Conservation (phyloP, 2,888 invertebrate species). For the Platynereis dumerilii region DNA sequence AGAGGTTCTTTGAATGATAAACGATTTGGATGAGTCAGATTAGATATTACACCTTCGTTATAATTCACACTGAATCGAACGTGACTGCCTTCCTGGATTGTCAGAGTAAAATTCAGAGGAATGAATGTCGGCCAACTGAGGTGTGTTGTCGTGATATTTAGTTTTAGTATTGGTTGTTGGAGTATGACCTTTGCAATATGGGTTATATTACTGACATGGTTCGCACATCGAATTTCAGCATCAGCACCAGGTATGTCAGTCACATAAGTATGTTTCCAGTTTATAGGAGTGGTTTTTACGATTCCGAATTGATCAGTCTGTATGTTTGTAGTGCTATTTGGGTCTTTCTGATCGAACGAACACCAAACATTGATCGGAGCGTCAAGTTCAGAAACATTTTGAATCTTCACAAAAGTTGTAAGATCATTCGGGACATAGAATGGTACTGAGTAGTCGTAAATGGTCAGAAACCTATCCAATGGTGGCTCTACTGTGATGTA, state of each 20-base stretch:
- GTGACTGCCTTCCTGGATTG: conserved; percentile 1
- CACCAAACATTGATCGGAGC: conserved; percentile 1
- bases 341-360: neutral
- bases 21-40: neutral
- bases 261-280: neutral
- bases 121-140: neutral
- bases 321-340: neutral
- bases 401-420: neutral
- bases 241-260: neutral
- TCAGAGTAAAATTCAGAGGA: neutral
- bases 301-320: neutral
- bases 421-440: neutral
- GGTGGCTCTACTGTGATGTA: neutral
- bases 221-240: neutral
- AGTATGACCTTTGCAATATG: neutral
- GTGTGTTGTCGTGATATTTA: neutral
- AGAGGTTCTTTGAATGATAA: neutral
- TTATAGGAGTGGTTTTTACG: neutral
- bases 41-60: neutral
- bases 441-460: neutral
- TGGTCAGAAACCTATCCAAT: neutral
- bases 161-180: neutral
- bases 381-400: neutral
- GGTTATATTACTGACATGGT: conserved; percentile 4
- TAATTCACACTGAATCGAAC: neutral